Percentiles rank a stretch among this genome's conserved stretches.
Evolutionary conservation across 2,797 vertebrate genomes (phyloP).

Genomic region (Phaenicophaeus curvirostris): DNA sequence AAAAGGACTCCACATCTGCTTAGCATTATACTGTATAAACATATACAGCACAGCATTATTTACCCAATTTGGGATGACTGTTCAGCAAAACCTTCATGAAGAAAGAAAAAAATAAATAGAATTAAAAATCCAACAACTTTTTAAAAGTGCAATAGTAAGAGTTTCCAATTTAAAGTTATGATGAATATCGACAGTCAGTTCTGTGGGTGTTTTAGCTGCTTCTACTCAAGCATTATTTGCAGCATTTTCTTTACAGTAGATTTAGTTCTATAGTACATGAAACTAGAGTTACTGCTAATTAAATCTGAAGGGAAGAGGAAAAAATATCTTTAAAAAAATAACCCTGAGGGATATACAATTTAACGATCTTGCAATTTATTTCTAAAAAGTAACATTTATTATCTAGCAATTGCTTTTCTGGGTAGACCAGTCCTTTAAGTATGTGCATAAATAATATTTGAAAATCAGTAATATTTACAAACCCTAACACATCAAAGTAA

Average conservation of each 20-base stretch:
- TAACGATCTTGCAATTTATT: slow-evolving; percentile 75
- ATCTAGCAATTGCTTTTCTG: slow-evolving; percentile 75
- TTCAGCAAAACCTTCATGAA: slow-evolving; percentile 68
- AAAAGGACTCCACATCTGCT: slow-evolving; percentile 57
- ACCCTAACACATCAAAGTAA: slow-evolving; percentile 77
- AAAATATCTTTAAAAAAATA: slow-evolving; percentile 64
- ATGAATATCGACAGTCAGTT: slow-evolving; percentile 51
- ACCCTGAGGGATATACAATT: slow-evolving; percentile 83
- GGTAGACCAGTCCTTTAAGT: slow-evolving; percentile 77
- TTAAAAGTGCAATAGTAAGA: slow-evolving; percentile 52
- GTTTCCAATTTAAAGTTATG: slow-evolving; percentile 20
- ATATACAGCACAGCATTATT: slow-evolving; percentile 32
- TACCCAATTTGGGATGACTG: slow-evolving; percentile 58
- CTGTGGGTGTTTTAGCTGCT: slow-evolving; percentile 43
- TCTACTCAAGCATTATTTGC: slow-evolving; percentile 63
- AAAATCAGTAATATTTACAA: slow-evolving; percentile 80
- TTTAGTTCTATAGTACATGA: slow-evolving; percentile 51
- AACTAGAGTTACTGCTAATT: slow-evolving; percentile 59
- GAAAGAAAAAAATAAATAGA: slow-evolving; percentile 74
- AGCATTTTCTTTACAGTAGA: slow-evolving; percentile 73
- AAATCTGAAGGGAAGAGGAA: slow-evolving; percentile 38
- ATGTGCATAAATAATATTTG: slow-evolving; percentile 82
- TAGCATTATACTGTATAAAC: slow-evolving; percentile 29
- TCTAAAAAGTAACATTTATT: slow-evolving; percentile 77
- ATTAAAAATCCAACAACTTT: slow-evolving; percentile 58